Conservation (phyloP, 2,888 invertebrate genomes). For the Coelinius sp. region DNA sequence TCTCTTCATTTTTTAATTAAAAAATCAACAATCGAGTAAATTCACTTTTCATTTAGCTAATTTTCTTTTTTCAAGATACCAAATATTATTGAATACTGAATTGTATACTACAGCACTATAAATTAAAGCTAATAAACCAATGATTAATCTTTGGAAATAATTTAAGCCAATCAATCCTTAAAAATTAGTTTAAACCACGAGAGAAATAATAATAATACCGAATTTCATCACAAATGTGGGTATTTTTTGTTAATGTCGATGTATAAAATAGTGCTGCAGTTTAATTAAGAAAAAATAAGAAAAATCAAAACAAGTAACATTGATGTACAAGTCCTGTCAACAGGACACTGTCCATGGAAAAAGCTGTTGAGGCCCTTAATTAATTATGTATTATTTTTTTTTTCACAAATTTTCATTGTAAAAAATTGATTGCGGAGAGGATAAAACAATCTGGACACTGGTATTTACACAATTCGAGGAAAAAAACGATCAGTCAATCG, state of each 20-base stretch:
- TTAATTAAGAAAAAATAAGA: not conserved
- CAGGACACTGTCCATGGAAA: conserved; percentile 9
- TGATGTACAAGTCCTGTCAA: conserved; percentile 11
- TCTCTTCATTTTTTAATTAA: not conserved
- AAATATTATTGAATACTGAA: not conserved
- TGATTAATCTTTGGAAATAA: not conserved
- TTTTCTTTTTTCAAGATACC: not conserved
- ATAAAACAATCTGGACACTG: conserved; percentile 3
- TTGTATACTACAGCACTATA: not conserved
- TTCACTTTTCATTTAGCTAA: not conserved
- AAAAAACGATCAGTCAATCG: conserved; percentile 65
- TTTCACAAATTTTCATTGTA: not conserved
- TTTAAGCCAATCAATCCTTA: not conserved
- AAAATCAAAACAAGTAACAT: conserved; percentile 11
- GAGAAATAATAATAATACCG: conserved; percentile 13
- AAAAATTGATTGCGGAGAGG: conserved; percentile 6
- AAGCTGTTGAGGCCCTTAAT: not conserved
- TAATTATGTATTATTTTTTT: not conserved
- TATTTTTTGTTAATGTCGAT: not conserved
- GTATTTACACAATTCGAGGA: conserved; percentile 2
- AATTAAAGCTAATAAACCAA: conserved; percentile 2
- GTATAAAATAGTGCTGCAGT: conserved; percentile 15
- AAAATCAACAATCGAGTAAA: not conserved
- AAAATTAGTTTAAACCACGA: not conserved
- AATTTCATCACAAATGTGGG: conserved; percentile 4